Evolutionary conservation across 2,888 invertebrate species (phyloP), one percentile per base, ranked within the genome.

Genomic region (Coenonympha arcania): DNA sequence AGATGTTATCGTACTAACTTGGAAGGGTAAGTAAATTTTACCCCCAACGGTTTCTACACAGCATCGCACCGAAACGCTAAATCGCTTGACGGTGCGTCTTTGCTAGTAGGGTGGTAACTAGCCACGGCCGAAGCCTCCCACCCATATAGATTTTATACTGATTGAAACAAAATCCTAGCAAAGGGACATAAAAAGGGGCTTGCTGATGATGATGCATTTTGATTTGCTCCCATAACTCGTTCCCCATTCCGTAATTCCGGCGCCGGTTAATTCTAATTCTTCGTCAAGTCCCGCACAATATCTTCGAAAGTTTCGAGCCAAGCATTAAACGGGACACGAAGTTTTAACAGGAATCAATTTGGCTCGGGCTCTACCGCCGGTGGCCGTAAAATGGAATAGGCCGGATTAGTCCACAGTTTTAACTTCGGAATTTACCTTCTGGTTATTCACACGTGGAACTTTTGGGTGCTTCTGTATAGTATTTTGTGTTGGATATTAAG

Each of bases 281-380:
- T 24, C 39, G 22, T 15, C 24, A 15, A 24, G 22, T 20, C 4
- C 11, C 11, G 24, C 39, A 22, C 24, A 39, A 39, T 39, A 4
- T 24, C 39, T 24, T 15, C 6, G 39, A 2, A 39, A 39, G 39
- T 39, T 39, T 24, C 9, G 1, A 24, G 6, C 36, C 20, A 9
- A 39, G 24, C 39, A 24, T 24, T 9, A 39, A 39, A 39, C 9
- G 22, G 24, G 24, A 39, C 37, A 13, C 22, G 13, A 39, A 39
- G 39, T 39, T 39, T 9, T 24, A 24, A 39, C 22, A 39, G 22
- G 24, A 39, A 39, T 39, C 39, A 39, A 39, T 39, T 39, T 39
- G 24, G 24, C 24, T 13, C 22, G 15, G 37, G 20, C 37, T n/a
- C n/a, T n/a, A n/a, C 11, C 24, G 8, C 8, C 5, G 22, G 22